phyloP scores from a whole-genome alignment of 2,113 vertebrate species.

The Microcebus ravelobensis region DNA sequence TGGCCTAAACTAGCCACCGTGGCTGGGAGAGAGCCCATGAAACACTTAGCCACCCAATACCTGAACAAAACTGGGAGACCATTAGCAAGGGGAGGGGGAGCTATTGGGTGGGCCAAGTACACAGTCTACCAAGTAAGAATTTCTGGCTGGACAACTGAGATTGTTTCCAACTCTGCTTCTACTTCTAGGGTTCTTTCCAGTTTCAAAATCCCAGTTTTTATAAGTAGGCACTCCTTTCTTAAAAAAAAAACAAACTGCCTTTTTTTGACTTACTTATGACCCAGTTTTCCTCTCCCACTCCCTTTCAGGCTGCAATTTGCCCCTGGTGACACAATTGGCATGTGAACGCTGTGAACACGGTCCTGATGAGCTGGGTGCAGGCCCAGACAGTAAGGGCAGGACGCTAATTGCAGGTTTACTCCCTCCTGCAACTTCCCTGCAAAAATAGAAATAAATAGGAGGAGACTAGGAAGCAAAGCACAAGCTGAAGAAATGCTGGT shows the following conservation, averaged over 20 bases:
- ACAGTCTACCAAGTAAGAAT: not conserved
- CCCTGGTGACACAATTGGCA: constrained; percentile 5
- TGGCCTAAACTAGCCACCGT: not conserved
- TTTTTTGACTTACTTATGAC: not conserved
- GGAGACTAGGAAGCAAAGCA: not conserved
- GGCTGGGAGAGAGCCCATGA: not conserved
- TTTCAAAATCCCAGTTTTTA: not conserved
- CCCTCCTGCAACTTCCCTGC: not conserved
- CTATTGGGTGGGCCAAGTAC: not conserved
- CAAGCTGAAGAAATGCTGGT: not conserved
- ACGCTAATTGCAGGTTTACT: not conserved
- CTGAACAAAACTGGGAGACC: not conserved
- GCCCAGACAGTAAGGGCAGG: not conserved
- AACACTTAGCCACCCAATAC: not conserved
- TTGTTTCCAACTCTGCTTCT: not conserved
- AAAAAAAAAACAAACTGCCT: not conserved
- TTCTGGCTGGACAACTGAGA: not conserved
- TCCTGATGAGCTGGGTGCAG: not conserved
- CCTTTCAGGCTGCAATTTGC: not conserved
- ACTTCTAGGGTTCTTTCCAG: constrained; percentile 24
- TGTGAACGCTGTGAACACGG: not conserved
- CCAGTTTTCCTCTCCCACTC: not conserved
- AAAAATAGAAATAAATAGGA: not conserved
- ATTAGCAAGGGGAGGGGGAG: not conserved
- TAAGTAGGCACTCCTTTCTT: not conserved